Evolutionary conservation across 1,140 invertebrate genomes (phyloP), one percentile per base, ranked within the genome.

Genomic region (Cydia fagiglandana): DNA sequence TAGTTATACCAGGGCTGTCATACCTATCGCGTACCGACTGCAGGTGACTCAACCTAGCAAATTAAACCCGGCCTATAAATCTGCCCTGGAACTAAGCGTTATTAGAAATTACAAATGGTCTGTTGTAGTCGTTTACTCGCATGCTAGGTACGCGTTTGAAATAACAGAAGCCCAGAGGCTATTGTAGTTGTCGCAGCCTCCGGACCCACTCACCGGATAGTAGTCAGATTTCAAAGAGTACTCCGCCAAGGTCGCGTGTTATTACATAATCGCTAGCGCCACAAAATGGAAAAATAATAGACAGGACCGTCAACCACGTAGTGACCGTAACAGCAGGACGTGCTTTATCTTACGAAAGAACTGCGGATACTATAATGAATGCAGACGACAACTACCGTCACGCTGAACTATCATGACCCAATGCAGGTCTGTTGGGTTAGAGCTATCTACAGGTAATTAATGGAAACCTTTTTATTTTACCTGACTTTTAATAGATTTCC

Each of bases 201-300:
- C 41, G 66, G 80, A 45, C 61, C 81, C 81, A 75, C 77, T 84
- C 81, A 82, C 84, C 82, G 80, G 79, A 85, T 82, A 84, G 74
- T 28, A 47, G 75, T 17, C 77, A 50, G 76, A 78, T 84, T 83
- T 80, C 79, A 81, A 81, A 78, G 76, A 84, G 79, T 77, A 79
- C 80, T 80, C 73, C 70, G 41, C 64, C 86, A 89, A 89, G 86
- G 88, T 78, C 77, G 20, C 15, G 13, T 56, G 75, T 70, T 66
- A 78, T 89, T 86, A 80, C 77, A 79, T 86, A 86, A 87, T 81
- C 68, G 66, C 79, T 81, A 83, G 80, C 68, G 66, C 34, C 64
- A 41, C 83, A 83, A 83, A 77, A 85, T 86, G 80, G 84, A 83
- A 86, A 84, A 84, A 86, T 87, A 86, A 83, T 84, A 83, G 81